Evolutionary conservation across 2,888 invertebrate species (phyloP).

Genomic region (Drosophila affinis): DNA sequence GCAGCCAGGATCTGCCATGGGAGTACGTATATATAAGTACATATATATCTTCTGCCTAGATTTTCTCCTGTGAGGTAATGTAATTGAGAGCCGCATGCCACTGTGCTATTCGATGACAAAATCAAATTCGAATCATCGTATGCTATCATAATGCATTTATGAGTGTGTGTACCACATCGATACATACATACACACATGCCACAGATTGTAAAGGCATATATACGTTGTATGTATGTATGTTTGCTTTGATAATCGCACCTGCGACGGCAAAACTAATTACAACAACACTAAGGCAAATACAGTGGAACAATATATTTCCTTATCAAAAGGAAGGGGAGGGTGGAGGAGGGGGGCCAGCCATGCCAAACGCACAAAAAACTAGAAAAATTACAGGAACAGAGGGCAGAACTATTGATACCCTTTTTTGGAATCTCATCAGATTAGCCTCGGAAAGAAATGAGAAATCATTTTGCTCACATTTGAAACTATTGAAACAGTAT

Average conservation of each 20-base stretch:
- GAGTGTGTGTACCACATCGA: slow-evolving; percentile 32
- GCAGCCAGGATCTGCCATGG: no score
- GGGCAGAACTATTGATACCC: no score
- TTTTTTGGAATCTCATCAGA: no score
- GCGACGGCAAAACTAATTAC: slow-evolving; percentile 40
- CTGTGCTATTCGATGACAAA: slow-evolving; percentile 48
- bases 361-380: no score
- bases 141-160: slow-evolving; percentile 66
- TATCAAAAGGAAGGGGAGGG: slow-evolving; percentile 13
- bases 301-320: slow-evolving; percentile 16
- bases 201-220: slow-evolving; percentile 5
- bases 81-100: slow-evolving; percentile 35
- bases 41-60: background rate
- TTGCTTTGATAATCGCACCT: slow-evolving; percentile 43
- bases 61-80: background rate
- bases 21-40: no score
- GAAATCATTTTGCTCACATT: no score
- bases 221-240: slow-evolving; percentile 3
- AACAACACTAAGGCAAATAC: slow-evolving; percentile 39
- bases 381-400: no score
- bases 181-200: background rate
- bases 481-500: no score
- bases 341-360: no score
- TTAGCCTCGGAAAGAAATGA: no score
- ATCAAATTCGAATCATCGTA: slow-evolving; percentile 65